These are phyloP conservation scores for Troides oblongomaculatus DNA, from an alignment of 2,888 invertebrate genomes.

Conservation along the genomic window DNA sequence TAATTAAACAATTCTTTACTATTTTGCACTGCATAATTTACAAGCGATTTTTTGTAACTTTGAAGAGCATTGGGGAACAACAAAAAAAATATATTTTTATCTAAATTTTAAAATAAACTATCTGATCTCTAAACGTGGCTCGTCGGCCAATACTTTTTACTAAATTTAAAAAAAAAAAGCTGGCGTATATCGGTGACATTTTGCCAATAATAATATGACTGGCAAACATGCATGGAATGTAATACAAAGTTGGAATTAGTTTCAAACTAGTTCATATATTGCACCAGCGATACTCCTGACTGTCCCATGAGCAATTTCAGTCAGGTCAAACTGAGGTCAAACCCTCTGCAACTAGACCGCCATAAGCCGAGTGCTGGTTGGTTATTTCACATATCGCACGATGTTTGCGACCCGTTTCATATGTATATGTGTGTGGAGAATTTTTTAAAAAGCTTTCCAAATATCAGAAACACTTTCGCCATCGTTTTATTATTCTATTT, in stretches of 20 bases:
- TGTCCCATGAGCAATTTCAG: constrained; percentile 13
- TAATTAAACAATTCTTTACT: too few relatives aligned
- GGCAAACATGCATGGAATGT: background rate
- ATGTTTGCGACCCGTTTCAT: background rate
- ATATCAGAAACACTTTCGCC: too few relatives aligned
- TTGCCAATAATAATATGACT: background rate
- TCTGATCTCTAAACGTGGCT: too few relatives aligned
- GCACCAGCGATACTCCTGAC: constrained; percentile 13
- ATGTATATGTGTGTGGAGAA: background rate
- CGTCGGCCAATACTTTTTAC: too few relatives aligned
- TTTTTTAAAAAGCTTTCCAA: too few relatives aligned
- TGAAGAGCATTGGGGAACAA: too few relatives aligned
- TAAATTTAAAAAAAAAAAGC: background rate
- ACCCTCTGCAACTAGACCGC: background rate
- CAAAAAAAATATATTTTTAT: too few relatives aligned
- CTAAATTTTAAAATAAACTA: too few relatives aligned
- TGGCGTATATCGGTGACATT: background rate
- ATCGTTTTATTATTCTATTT: too few relatives aligned
- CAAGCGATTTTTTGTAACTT: too few relatives aligned
- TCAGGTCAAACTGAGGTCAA: constrained; percentile 18
- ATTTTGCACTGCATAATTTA: too few relatives aligned
- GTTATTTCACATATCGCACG: background rate
- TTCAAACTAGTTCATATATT: constrained; percentile 13
- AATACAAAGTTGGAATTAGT: constrained; percentile 10
- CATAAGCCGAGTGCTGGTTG: background rate